phyloP scores from a whole-genome alignment of 2,888 invertebrate species.

The Phyto melanocephala region DNA sequence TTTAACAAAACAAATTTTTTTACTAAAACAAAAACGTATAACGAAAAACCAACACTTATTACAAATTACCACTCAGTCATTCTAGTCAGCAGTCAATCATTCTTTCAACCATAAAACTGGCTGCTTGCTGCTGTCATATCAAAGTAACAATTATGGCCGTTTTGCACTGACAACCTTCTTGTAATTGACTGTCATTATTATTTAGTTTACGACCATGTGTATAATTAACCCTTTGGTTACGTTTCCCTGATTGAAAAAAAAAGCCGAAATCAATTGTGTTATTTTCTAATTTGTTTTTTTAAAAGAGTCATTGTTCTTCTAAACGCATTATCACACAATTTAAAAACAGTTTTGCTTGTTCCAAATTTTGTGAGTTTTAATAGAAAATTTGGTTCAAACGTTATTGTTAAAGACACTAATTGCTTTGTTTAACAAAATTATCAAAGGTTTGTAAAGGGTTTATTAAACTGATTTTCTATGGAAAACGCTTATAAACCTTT shows the following conservation, averaged over 20 bases:
- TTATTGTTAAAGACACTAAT: neutral
- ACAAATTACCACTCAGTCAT: slow-evolving; percentile 37
- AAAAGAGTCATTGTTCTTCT: slow-evolving; percentile 12
- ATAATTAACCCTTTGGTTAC: slow-evolving; percentile 52
- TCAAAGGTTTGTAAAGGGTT: no score
- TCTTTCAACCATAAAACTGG: slow-evolving; percentile 7
- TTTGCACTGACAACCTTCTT: neutral
- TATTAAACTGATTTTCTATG: no score
- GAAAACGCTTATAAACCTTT: no score
- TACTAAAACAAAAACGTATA: no score
- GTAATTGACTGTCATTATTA: neutral
- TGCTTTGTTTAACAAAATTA: no score
- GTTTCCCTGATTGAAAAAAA: slow-evolving; percentile 2
- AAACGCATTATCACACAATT: slow-evolving; percentile 38
- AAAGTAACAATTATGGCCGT: neutral
- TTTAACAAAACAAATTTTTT: neutral
- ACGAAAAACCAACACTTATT: slow-evolving; percentile 41
- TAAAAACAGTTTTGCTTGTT: neutral
- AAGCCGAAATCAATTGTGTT: neutral
- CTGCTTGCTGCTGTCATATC: slow-evolving; percentile 49
- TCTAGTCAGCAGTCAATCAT: slow-evolving; percentile 9
- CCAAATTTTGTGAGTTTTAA: neutral
- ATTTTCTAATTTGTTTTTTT: neutral
- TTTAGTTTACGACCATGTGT: slow-evolving; percentile 1
- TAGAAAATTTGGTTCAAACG: neutral